Base-by-base conservation (phyloP, 2,888 invertebrate genomes). In the Pyralis farinalis region DNA sequence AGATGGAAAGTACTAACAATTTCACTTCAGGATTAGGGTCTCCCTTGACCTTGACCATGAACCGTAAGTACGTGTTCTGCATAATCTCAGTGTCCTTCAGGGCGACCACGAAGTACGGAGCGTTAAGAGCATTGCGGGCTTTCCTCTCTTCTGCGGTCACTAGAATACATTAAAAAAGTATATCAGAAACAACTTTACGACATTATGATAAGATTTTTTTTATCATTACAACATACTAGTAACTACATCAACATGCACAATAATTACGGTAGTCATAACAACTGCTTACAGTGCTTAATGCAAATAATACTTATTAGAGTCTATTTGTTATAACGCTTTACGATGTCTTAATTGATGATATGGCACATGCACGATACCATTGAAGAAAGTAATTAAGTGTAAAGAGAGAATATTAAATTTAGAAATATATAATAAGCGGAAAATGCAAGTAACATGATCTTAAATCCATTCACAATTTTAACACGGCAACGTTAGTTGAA, bases 61-160 rank as follows among this genome's bases (percentile, higher is more conserved):
- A 97, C 22, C 97, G 92, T 41, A 97, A 91, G 65, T 95, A 95
- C 0, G 97, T 97, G 62, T 95, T 94, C 72, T 96, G 94, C 60
- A 97, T 80, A 20, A 97, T 92, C 74, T 97, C 96, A 0, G 97
- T 95, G 68, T 97, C 96, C 68, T 95, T 96, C 45, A 98, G 85
- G 12, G 94, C 94, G 32, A 97, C 95, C 39, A 95, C 68, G 84
- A 98, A 98, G 55, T 94, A 93, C 0, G 98, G 97, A 0, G 93
- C 92, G 54, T 96, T 94, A 20, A 94, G 89, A 44, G 93, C 92
- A 9, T 92, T 91, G 52, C 93, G 91, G 49, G 91, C 91, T 52
- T 90, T 92, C 42, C 93, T 91, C 64, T 96, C 95, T 64, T 93
- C 95, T 12, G 92, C 82, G 40, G 93, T 92, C 69, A 93, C 95